Evolutionary conservation across 2,797 vertebrate species (phyloP), one percentile per base, ranked within the genome.

Genomic region (Gobio occitaniae): DNA sequence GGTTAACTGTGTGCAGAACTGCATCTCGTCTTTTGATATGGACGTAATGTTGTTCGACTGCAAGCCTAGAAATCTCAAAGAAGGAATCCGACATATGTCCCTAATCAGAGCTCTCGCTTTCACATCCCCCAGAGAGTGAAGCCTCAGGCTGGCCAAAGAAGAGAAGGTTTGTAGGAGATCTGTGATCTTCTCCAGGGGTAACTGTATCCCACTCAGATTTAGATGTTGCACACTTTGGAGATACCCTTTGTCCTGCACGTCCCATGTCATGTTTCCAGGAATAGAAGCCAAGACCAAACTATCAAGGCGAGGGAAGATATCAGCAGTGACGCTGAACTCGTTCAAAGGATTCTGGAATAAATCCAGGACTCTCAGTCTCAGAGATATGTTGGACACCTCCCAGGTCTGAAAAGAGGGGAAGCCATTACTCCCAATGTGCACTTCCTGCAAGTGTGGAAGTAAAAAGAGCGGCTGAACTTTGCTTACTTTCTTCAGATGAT

Each of bases 61-160:
- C 63, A 95, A 90, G 36, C 92, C 84, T 72, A 96, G 87, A 3
- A 11, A 66, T 50, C 83, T 92, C 79, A 93, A 12, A 0, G 92
- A 90, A 72, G 93, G 93, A 81, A 95, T 91, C 61, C 88, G 80
- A 87, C 96, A 96, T 83, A 93, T 89, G 5, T 93, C 38, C 25
- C 90, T 91, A 61, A 94, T 88, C 15, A 96, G 78, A 11, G 44
- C 56, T 25, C 72, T 44, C 1, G 92, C 82, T 41, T 86, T 78
- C 0, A 15, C 6, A 52, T 80, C 47, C 56, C 89, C 90, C 87
- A 95, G 93, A 21, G 75, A 13, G 41, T 92, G 88, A 84, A 96
- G 86, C 75, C 83, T 91, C 63, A 95, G 90, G 72, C 80, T 16
- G 2, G 63, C 87, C 75, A 94, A 88, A 0, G 87, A 93, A 17